phyloP scores from a whole-genome alignment of 2,113 vertebrate genomes.

The Scophthalmus maximus region DNA sequence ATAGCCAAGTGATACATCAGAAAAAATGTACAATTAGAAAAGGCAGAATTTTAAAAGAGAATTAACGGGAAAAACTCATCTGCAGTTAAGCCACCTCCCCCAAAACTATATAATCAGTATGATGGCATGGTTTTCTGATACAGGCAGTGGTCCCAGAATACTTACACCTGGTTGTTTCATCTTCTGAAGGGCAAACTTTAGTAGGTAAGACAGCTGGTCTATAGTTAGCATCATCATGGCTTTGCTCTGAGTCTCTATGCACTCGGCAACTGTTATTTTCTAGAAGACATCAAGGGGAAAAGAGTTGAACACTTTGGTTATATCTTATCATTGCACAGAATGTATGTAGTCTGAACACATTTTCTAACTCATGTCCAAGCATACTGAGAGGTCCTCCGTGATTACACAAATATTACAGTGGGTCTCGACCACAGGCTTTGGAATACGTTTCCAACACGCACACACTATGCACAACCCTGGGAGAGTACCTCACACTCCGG shows the following conservation, averaged over 20 bases:
- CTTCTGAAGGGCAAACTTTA: slow-evolving; percentile 99
- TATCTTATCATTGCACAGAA: neutral
- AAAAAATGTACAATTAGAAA: neutral
- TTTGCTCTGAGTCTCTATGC: slow-evolving; percentile 99
- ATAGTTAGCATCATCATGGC: slow-evolving; percentile 99
- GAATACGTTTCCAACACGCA: slow-evolving; percentile 6
- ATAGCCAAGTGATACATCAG: slow-evolving; percentile 10
- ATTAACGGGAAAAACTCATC: slow-evolving; percentile 6
- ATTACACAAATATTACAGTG: slow-evolving; percentile 6
- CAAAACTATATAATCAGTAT: slow-evolving; percentile 12
- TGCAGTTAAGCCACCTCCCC: slow-evolving; percentile 3
- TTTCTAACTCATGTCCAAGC: neutral
- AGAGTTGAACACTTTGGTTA: slow-evolving; percentile 22
- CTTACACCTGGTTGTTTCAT: slow-evolving; percentile 99
- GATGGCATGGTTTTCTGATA: neutral
- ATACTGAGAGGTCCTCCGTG: neutral
- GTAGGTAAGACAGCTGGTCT: slow-evolving; percentile 97
- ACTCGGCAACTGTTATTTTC: slow-evolving; percentile 99
- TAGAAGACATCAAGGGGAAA: slow-evolving; percentile 78
- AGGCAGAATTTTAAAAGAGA: slow-evolving; percentile 19
- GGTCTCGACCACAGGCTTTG: neutral
- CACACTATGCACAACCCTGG: slow-evolving; percentile 84
- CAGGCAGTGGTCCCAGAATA: slow-evolving; percentile 46
- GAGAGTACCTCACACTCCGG: slow-evolving; percentile 97
- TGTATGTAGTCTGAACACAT: neutral